Evolutionary conservation across 92 coral and sea anemone species (phyloP).

Genomic region (Muricea muricata): DNA sequence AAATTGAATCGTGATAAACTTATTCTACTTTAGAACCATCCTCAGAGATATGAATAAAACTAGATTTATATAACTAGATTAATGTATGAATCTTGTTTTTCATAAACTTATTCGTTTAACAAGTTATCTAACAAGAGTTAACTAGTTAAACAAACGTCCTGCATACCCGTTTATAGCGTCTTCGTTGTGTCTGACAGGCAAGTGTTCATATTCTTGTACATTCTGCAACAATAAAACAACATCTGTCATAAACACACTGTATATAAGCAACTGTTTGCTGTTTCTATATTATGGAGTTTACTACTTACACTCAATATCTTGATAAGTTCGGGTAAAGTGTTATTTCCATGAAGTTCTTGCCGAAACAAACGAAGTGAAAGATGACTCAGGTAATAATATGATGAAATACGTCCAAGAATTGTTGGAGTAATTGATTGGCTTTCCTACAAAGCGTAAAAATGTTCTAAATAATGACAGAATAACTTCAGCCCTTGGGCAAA

Average conservation of each 20-base stretch:
- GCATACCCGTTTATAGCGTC: conserved; percentile 86
- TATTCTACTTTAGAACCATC: no score
- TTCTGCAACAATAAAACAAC: conserved; percentile 71
- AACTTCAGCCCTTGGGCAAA: no score
- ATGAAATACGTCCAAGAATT: conserved; percentile 87
- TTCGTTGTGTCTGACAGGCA: conserved; percentile 97
- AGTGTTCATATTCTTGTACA: conserved; percentile 84
- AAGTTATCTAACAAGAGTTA: no score
- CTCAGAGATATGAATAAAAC: no score
- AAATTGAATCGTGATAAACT: no score
- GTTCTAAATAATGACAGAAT: neutral
- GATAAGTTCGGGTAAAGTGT: conserved; percentile 81
- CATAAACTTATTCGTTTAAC: no score
- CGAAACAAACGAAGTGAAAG: conserved; percentile 94
- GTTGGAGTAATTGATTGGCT: conserved; percentile 74
- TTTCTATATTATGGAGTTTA: neutral
- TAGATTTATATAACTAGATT: no score
- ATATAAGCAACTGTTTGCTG: no score
- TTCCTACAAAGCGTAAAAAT: conserved; percentile 66
- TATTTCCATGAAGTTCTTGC: conserved; percentile 80
- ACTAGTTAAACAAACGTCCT: neutral
- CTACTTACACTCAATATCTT: conserved; percentile 79
- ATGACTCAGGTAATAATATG: conserved; percentile 93
- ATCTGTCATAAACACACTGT: no score
- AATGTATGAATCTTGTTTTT: no score